phyloP scores from a whole-genome alignment of 2,797 vertebrate species.

The Staurois parvus region DNA sequence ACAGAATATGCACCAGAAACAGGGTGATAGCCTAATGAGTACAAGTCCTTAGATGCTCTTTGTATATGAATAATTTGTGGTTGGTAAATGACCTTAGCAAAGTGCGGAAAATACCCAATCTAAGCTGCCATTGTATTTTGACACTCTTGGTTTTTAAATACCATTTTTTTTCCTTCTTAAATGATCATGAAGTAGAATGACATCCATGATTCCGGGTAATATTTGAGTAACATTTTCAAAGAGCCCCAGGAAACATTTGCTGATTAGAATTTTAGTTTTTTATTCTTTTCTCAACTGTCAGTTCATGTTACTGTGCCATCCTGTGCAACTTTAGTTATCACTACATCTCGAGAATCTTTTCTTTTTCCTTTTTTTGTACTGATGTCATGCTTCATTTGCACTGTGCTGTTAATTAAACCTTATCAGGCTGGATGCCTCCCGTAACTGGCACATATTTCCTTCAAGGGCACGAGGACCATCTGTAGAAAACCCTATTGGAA shows the following conservation, averaged over 20 bases:
- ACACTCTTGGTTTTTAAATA: neutral
- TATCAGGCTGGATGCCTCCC: slow-evolving; percentile 20
- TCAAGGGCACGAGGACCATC: slow-evolving; percentile 35
- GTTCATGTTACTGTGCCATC: neutral
- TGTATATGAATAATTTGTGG: neutral
- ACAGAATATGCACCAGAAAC: too few species aligned
- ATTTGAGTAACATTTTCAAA: slow-evolving; percentile 14
- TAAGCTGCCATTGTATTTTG: neutral
- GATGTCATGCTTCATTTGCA: slow-evolving; percentile 27
- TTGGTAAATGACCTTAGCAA: neutral
- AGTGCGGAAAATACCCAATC: neutral
- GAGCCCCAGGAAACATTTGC: slow-evolving; percentile 13
- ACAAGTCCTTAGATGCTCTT: neutral
- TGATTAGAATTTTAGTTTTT: slow-evolving; percentile 38
- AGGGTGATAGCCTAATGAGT: neutral
- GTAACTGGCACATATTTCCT: slow-evolving; percentile 9
- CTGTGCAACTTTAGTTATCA: neutral
- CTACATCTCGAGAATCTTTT: neutral
- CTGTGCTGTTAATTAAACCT: slow-evolving; percentile 46
- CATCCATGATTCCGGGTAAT: slow-evolving; percentile 3
- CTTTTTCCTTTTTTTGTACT: neutral
- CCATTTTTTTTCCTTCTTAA: neutral
- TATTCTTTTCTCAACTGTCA: slow-evolving; percentile 22
- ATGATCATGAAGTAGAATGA: neutral
- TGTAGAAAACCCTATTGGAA: slow-evolving; percentile 13